phyloP scores from a whole-genome alignment of 2,797 vertebrate species.

The Xenops minutus region DNA sequence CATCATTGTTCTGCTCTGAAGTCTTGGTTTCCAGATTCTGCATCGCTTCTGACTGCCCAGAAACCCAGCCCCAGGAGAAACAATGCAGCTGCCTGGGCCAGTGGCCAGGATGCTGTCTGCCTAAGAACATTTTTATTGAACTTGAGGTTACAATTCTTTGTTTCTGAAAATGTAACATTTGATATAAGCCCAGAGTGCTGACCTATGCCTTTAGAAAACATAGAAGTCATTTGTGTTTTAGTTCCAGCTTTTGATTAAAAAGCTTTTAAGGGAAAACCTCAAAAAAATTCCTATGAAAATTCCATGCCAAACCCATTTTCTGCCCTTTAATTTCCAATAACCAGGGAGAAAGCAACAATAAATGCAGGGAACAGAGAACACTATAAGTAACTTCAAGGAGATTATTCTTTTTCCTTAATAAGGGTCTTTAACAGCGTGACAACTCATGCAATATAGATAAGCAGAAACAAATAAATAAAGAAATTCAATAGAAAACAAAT shows the following conservation, averaged over 20 bases:
- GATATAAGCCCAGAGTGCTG: neutral
- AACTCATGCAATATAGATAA: constrained; percentile 22
- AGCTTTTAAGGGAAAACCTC: constrained; percentile 28
- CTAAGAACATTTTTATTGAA: constrained; percentile 42
- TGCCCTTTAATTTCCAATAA: constrained; percentile 31
- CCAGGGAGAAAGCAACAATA: neutral
- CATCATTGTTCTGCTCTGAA: constrained; percentile 25
- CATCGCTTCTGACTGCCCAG: constrained; percentile 35
- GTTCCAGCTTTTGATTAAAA: constrained; percentile 44
- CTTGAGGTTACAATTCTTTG: constrained; percentile 37
- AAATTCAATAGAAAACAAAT: constrained; percentile 17
- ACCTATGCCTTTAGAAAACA: neutral
- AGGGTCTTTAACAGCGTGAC: neutral
- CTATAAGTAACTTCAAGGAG: neutral
- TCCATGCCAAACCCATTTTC: neutral
- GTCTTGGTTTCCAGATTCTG: constrained; percentile 15
- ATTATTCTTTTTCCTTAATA: constrained; percentile 17
- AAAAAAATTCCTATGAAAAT: neutral
- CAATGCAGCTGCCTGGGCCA: constrained; percentile 49
- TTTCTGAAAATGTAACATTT: constrained; percentile 27
- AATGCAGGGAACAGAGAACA: neutral
- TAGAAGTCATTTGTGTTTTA: neutral
- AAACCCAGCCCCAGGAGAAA: constrained; percentile 1
- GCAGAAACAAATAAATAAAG: constrained; percentile 4
- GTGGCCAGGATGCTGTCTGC: constrained; percentile 31